Conservation (phyloP, 1,140 invertebrate genomes). For the Daktulosphaira vitifoliae region DNA sequence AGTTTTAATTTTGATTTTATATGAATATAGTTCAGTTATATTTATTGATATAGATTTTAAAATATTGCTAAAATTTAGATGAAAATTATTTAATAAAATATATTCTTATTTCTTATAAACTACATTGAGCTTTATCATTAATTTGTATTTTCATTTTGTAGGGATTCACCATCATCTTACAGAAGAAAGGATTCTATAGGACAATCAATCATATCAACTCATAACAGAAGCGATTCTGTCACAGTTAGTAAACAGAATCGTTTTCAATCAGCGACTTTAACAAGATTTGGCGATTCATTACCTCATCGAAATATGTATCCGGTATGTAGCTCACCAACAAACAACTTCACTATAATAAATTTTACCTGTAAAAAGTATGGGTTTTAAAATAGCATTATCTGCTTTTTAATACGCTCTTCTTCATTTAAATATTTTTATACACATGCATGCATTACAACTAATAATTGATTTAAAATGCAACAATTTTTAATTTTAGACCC, state of each 20-base stretch:
- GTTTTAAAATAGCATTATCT: too few relatives aligned
- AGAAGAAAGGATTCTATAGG: constrained; percentile 36
- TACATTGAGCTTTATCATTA: too few relatives aligned
- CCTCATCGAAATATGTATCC: constrained; percentile 39
- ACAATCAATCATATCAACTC: constrained; percentile 39
- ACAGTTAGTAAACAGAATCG: constrained; percentile 38
- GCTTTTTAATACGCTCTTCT: too few relatives aligned
- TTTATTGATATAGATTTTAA: too few relatives aligned
- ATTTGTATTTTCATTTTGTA: neutral
- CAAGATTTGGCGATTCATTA: constrained; percentile 41
- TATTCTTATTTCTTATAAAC: too few relatives aligned
- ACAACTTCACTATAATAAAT: too few relatives aligned
- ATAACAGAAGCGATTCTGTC: constrained; percentile 42
- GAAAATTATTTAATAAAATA: too few relatives aligned
- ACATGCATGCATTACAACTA: too few relatives aligned
- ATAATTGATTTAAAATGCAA: too few relatives aligned
- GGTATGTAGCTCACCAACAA: neutral
- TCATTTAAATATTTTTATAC: too few relatives aligned
- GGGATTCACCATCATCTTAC: constrained; percentile 38
- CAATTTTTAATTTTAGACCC: neutral
- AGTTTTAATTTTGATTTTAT: constrained; percentile 12
- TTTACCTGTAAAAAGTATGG: too few relatives aligned
- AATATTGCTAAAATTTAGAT: too few relatives aligned
- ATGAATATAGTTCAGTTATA: neutral
- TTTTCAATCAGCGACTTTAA: constrained; percentile 36